Percentiles rank a stretch among this genome's conserved stretches.
Evolutionary conservation across 2,888 invertebrate species (phyloP).

Genomic region (Odontocerum albicorne): DNA sequence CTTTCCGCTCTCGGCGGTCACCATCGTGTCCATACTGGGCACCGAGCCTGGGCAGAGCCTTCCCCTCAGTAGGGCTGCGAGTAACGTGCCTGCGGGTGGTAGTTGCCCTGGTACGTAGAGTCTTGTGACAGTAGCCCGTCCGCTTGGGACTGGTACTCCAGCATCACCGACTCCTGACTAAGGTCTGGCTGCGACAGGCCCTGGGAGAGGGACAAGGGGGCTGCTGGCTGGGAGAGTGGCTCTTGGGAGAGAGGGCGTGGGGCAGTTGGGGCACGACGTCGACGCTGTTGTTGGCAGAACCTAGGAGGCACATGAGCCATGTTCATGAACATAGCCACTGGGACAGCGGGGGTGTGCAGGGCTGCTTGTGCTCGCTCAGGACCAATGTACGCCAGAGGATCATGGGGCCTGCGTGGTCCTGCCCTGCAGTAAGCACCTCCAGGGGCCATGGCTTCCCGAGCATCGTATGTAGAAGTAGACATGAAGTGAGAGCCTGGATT

Average conservation of each 20-base stretch:
- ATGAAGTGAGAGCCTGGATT: conserved; percentile 98
- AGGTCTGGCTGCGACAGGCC: conserved; percentile 72
- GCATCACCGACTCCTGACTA: conserved; percentile 80
- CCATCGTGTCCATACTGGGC: conserved; percentile 8
- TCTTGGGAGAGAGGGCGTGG: conserved; percentile 62
- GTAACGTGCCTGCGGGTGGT: conserved; percentile 67
- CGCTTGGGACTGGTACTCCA: conserved; percentile 90
- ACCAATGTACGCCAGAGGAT: conserved; percentile 91
- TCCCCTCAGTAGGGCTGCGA: conserved; percentile 67
- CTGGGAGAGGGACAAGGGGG: conserved; percentile 71
- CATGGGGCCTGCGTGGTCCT: conserved; percentile 70
- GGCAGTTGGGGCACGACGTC: conserved; percentile 43
- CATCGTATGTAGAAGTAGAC: conserved; percentile 97
- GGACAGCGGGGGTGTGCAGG: conserved; percentile 84
- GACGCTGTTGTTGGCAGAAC: conserved; percentile 71
- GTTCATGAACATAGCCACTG: conserved; percentile 93
- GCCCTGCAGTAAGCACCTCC: conserved; percentile 91
- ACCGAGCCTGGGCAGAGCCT: conserved; percentile 21
- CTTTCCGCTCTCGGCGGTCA: conserved; percentile 14
- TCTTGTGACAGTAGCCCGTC: conserved; percentile 94
- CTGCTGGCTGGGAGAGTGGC: conserved; percentile 72
- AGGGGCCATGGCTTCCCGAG: conserved; percentile 91
- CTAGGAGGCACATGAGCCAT: conserved; percentile 78
- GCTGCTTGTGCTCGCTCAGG: conserved; percentile 76
- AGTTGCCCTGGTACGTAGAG: conserved; percentile 79